These are phyloP conservation scores for Phodopus roborovskii DNA, from an alignment of 2,113 vertebrate genomes.

Conservation along the genomic window DNA sequence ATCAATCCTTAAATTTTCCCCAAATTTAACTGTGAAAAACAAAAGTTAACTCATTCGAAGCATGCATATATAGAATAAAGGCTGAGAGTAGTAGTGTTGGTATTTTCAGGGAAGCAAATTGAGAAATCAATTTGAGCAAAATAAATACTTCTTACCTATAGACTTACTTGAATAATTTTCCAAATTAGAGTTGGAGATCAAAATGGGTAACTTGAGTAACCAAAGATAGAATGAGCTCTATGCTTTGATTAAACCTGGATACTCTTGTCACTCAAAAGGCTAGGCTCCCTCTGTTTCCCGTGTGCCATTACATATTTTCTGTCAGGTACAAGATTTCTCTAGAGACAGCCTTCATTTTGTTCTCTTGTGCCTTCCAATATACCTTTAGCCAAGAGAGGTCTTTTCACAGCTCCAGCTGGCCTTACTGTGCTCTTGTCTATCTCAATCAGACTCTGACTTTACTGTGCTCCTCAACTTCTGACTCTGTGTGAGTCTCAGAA, in stretches of 20 bases:
- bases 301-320: neutral
- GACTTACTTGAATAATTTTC: neutral
- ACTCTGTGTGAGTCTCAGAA: neutral
- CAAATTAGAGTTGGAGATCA: neutral
- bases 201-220: neutral
- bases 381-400: accelerated
- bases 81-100: neutral
- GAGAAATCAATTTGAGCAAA: neutral
- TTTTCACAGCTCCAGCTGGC: neutral
- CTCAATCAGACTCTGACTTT: neutral
- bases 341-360: neutral
- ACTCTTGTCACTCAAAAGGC: neutral
- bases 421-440: neutral
- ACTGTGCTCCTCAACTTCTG: neutral
- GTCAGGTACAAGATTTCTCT: neutral
- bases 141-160: neutral
- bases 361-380: neutral
- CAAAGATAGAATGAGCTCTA: neutral
- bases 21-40: constrained; percentile 63
- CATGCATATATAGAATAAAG: constrained; percentile 21
- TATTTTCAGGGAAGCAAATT: constrained; percentile 15
- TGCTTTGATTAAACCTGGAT: neutral
- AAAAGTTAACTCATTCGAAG: constrained; percentile 68
- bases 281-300: neutral
- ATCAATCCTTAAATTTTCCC: neutral